Conservation (phyloP, 2,797 vertebrate species). For the Fringilla coelebs region DNA sequence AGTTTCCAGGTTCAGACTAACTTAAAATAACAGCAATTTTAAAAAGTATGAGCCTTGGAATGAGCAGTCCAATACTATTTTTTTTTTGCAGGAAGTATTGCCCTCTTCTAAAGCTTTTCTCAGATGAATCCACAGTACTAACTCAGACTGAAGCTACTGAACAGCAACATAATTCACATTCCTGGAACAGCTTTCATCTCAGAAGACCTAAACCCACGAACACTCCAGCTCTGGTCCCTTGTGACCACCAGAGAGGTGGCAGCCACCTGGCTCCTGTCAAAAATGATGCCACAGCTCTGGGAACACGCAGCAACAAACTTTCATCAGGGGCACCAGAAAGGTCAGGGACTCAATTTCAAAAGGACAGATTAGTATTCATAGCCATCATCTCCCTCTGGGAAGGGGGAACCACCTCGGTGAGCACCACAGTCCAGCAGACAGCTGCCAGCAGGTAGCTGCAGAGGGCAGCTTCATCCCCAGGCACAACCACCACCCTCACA, state of each 20-base stretch:
- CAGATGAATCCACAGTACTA: neutral
- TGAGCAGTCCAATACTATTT: neutral
- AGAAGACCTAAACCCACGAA: neutral
- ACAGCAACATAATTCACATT: neutral
- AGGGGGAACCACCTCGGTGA: rapidly evolving
- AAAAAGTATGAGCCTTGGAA: neutral
- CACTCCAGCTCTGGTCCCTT: neutral
- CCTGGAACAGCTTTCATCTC: neutral
- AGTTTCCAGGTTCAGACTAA: constrained; percentile 6
- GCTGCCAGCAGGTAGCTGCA: neutral
- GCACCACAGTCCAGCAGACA: neutral
- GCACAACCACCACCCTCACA: neutral
- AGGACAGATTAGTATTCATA: neutral
- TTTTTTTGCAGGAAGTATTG: neutral
- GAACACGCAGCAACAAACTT: neutral
- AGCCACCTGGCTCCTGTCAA: neutral
- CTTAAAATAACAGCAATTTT: neutral
- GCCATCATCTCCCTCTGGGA: neutral
- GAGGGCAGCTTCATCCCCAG: neutral
- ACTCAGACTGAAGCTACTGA: neutral
- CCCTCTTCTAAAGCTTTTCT: neutral
- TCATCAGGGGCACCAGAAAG: neutral
- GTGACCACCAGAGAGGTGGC: neutral
- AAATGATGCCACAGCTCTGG: neutral
- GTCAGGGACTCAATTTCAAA: neutral